Percentiles rank a stretch among this genome's conserved stretches.
These are phyloP conservation scores for Drosophila pruinosa DNA, from an alignment of 1,140 invertebrate species.

Conservation along the genomic window DNA sequence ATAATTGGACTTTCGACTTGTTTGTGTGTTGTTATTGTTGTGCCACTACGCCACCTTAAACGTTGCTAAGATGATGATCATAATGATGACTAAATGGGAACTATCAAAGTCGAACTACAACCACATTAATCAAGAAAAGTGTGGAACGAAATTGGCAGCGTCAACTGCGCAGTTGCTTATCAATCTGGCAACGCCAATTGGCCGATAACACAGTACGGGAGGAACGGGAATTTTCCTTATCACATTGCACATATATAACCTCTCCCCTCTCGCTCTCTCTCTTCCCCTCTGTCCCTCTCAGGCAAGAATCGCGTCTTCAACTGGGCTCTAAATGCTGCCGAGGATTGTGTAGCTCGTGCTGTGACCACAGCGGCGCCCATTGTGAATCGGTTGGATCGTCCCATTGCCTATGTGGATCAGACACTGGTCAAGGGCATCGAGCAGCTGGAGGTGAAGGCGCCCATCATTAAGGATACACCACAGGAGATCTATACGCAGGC, in stretches of 20 bases:
- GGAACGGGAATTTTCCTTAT: neutral
- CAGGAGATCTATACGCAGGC: constrained; percentile 89
- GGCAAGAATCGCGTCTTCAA: constrained; percentile 86
- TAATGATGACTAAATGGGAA: constrained; percentile 60
- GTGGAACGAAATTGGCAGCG: constrained; percentile 3
- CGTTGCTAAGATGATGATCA: constrained; percentile 34
- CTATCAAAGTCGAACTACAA: constrained; percentile 63
- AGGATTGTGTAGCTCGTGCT: constrained; percentile 86
- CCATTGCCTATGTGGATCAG: constrained; percentile 87
- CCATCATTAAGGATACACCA: constrained; percentile 87
- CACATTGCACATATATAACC: no score
- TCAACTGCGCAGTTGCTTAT: constrained; percentile 40
- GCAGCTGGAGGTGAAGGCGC: constrained; percentile 87
- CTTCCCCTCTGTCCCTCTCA: constrained; percentile 46
- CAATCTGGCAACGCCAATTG: constrained; percentile 15
- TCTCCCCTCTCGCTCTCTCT: no score
- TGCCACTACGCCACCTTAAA: constrained; percentile 11
- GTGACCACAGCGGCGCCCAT: constrained; percentile 86
- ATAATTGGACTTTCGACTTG: constrained; percentile 72
- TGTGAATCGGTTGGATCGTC: constrained; percentile 85
- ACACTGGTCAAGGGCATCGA: constrained; percentile 87
- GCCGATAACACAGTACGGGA: neutral
- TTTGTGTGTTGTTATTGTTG: constrained; percentile 49
- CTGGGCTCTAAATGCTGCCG: constrained; percentile 88
- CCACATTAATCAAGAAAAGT: neutral